These are phyloP conservation scores for Girardinichthys multiradiatus DNA, from an alignment of 2,113 vertebrate genomes.

Conservation along the genomic window DNA sequence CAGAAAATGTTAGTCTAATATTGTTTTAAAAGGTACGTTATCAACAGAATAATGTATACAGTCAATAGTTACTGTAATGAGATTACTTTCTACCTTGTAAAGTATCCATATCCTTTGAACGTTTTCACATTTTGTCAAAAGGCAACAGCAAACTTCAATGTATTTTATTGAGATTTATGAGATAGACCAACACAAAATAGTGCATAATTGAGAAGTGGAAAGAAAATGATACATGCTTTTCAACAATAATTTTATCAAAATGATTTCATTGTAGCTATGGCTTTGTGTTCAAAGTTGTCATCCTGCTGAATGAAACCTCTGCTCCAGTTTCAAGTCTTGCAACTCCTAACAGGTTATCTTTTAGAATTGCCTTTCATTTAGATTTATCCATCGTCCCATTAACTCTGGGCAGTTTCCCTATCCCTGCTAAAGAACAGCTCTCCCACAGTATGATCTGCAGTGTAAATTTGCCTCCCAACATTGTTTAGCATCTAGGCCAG, in stretches of 20 bases:
- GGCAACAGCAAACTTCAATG: neutral
- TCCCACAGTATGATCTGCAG: neutral
- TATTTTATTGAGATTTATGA: neutral
- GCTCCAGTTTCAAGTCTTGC: too few relatives aligned
- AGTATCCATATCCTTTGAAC: neutral
- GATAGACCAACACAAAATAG: neutral
- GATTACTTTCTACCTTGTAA: neutral
- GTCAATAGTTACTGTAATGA: constrained; percentile 37
- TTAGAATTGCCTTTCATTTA: neutral
- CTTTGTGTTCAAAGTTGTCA: too few relatives aligned
- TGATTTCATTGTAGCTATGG: too few relatives aligned
- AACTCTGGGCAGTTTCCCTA: neutral
- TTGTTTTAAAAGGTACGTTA: constrained; percentile 56
- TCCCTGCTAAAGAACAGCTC: neutral
- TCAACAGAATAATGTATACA: neutral
- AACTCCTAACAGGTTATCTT: neutral
- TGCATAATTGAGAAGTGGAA: neutral
- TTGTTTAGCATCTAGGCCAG: neutral
- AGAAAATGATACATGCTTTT: neutral
- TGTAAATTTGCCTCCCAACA: neutral
- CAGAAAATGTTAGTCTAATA: constrained; percentile 48
- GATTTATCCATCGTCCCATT: neutral
- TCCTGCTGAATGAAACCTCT: too few relatives aligned
- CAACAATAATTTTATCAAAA: too few relatives aligned
- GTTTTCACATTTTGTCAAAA: neutral